Conservation (phyloP, 1,140 invertebrate species). For the Cyclargus thomasi region DNA sequence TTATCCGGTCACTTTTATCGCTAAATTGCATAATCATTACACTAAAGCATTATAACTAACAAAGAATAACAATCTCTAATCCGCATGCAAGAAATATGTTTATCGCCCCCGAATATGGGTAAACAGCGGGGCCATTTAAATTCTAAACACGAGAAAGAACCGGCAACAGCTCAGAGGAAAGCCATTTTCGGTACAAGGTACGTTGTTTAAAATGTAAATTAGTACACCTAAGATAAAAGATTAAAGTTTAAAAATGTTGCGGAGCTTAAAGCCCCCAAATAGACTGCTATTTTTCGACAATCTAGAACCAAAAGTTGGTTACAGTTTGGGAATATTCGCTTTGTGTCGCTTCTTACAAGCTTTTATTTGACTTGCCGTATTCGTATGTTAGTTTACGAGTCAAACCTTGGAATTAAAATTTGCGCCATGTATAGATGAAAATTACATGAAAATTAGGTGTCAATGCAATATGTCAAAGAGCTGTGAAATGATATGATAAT, state of each 20-base stretch:
- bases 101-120: neutral
- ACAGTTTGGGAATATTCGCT: neutral
- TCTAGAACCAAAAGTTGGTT: neutral
- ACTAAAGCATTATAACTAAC: no score
- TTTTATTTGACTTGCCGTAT: neutral
- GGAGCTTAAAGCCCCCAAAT: neutral
- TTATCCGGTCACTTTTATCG: no score
- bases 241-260: neutral
- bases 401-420: no score
- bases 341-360: neutral
- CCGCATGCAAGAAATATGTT: neutral
- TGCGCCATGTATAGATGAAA: no score
- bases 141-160: neutral
- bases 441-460: no score
- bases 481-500: no score
- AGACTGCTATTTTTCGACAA: neutral
- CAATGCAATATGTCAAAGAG: no score
- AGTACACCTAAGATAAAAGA: neutral
- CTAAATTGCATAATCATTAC: no score
- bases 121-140: neutral
- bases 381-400: no score
- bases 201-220: slow-evolving; percentile 1
- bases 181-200: neutral
- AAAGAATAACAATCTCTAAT: neutral
- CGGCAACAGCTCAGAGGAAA: neutral